phyloP scores from a whole-genome alignment of 1,140 invertebrate genomes.

The Bradysia coprophila region DNA sequence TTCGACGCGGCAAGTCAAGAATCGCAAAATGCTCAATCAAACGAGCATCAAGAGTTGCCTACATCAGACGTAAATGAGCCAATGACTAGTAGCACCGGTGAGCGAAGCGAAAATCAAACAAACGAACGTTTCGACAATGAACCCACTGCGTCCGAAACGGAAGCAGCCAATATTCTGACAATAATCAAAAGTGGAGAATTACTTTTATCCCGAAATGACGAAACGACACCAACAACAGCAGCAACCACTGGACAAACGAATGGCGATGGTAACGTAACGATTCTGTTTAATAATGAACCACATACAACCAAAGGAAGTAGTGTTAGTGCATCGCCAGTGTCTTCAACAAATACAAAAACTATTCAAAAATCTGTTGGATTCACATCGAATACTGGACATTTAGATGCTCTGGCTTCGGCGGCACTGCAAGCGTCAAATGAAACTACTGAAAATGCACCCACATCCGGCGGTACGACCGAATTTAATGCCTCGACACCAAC shows the following conservation, averaged over 20 bases:
- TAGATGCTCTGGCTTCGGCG: slow-evolving; percentile 18
- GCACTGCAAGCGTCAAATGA: slow-evolving; percentile 12
- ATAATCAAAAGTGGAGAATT: slow-evolving; percentile 15
- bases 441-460: no score
- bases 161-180: slow-evolving; percentile 17
- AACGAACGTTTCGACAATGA: not conserved
- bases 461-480: no score
- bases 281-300: slow-evolving; percentile 1
- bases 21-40: not conserved
- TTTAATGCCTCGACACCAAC: not conserved
- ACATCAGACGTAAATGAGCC: not conserved
- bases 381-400: slow-evolving; percentile 9
- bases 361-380: not conserved
- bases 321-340: not conserved
- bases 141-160: slow-evolving; percentile 11
- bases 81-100: not conserved
- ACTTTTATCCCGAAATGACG: not conserved
- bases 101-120: not conserved
- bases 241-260: not conserved
- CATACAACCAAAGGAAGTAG: not conserved
- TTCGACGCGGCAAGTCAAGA: not conserved
- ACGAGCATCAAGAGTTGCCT: slow-evolving; percentile 4
- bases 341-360: not conserved
- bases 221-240: not conserved
- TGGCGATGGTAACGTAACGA: not conserved